These are phyloP conservation scores for Puntigrus tetrazona DNA, from an alignment of 2,113 vertebrate genomes.

Conservation along the genomic window DNA sequence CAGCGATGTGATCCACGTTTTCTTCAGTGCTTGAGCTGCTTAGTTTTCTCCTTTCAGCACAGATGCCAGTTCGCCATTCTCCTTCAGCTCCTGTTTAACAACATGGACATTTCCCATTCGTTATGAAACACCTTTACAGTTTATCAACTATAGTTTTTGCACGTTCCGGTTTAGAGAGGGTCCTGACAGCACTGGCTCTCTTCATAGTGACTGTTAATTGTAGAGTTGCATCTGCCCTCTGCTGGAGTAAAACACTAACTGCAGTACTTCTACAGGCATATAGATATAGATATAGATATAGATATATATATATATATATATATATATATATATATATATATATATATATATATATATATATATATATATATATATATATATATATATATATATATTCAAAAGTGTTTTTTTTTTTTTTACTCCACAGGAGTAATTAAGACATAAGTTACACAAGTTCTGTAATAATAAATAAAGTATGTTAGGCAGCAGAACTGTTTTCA, in stretches of 20 bases:
- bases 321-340: no score
- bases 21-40: conserved; percentile 3
- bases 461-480: no score
- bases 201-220: neutral
- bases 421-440: no score
- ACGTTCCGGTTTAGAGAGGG: no score
- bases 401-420: no score
- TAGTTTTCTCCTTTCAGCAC: conserved; percentile 69
- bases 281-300: no score
- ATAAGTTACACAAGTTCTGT: no score
- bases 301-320: no score
- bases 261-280: neutral
- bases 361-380: no score
- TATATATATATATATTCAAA: no score
- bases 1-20: neutral
- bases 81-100: conserved; percentile 70
- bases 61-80: conserved; percentile 72
- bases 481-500: no score
- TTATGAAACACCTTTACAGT: neutral
- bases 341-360: no score
- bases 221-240: conserved; percentile 39
- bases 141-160: neutral
- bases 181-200: neutral
- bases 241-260: conserved; percentile 11
- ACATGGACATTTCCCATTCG: neutral